Evolutionary conservation across 2,113 vertebrate species (phyloP).

Genomic region (Leptosomus discolor): DNA sequence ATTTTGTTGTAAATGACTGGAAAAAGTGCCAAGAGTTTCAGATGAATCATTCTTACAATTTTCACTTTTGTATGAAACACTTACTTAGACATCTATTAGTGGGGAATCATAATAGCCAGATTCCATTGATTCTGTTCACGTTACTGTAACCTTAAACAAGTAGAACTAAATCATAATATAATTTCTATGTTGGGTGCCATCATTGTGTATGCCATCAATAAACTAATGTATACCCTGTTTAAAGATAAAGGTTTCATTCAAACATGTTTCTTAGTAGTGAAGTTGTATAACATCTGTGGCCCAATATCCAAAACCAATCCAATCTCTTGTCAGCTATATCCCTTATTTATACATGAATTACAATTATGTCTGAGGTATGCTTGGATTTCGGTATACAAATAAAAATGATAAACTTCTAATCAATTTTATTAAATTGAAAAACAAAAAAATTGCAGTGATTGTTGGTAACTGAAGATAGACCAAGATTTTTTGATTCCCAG

Average conservation of each 20-base stretch:
- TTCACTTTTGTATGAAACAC: not conserved
- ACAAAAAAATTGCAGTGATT: rapidly evolving
- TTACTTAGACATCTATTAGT: not conserved
- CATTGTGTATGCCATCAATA: not conserved
- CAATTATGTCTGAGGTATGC: not conserved
- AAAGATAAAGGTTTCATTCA: not conserved
- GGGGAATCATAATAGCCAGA: not conserved
- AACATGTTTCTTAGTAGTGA: not conserved
- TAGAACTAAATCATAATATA: not conserved
- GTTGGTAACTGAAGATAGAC: not conserved
- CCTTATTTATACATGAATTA: not conserved
- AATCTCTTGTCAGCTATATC: not conserved
- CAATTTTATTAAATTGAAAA: not conserved
- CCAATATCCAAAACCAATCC: rapidly evolving
- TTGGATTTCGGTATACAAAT: not conserved
- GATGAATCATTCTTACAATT: not conserved
- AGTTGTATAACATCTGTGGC: not conserved
- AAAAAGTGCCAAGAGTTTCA: not conserved
- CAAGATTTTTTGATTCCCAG: not conserved
- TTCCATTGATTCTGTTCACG: not conserved
- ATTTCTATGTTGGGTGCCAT: not conserved
- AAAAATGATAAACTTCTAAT: not conserved
- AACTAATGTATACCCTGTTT: not conserved
- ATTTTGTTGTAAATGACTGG: not conserved
- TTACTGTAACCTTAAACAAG: not conserved